These are phyloP conservation scores for Prionailurus viverrinus DNA, from an alignment of 2,113 vertebrate genomes.

Conservation along the genomic window DNA sequence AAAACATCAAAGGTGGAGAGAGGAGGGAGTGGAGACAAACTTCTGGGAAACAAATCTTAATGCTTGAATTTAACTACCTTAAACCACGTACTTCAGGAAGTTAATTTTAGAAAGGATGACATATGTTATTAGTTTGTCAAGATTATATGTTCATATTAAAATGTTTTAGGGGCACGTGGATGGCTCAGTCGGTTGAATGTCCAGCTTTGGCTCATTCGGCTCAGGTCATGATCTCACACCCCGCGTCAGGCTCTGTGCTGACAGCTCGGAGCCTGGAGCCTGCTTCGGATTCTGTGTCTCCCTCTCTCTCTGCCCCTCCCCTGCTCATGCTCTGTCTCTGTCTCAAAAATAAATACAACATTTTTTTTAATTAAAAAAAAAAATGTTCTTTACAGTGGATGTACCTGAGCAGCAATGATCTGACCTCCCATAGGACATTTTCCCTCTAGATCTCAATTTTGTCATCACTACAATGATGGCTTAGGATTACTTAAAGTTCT, in stretches of 20 bases:
- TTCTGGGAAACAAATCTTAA: background rate
- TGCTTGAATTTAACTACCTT: background rate
- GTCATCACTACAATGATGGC: background rate
- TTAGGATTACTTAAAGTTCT: background rate
- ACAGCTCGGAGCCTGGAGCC: too few relatives aligned
- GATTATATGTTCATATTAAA: background rate
- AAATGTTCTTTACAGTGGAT: background rate
- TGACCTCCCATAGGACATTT: background rate
- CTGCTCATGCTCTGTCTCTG: too few relatives aligned
- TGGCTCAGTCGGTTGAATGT: background rate
- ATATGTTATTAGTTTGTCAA: conserved; percentile 5
- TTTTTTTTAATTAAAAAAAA: background rate
- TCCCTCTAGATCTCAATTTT: background rate
- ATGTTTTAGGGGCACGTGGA: background rate
- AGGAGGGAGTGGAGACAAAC: background rate
- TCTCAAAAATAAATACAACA: too few relatives aligned
- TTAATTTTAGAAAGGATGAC: conserved; percentile 24
- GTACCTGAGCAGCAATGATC: background rate
- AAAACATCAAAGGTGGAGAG: background rate
- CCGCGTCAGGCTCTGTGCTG: too few relatives aligned
- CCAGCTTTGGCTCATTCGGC: background rate
- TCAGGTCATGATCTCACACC: background rate
- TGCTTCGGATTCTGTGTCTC: too few relatives aligned
- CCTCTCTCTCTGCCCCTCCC: too few relatives aligned
- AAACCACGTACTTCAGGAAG: background rate